Conservation (phyloP, 2,113 vertebrate species). For the Diadophis punctatus region DNA sequence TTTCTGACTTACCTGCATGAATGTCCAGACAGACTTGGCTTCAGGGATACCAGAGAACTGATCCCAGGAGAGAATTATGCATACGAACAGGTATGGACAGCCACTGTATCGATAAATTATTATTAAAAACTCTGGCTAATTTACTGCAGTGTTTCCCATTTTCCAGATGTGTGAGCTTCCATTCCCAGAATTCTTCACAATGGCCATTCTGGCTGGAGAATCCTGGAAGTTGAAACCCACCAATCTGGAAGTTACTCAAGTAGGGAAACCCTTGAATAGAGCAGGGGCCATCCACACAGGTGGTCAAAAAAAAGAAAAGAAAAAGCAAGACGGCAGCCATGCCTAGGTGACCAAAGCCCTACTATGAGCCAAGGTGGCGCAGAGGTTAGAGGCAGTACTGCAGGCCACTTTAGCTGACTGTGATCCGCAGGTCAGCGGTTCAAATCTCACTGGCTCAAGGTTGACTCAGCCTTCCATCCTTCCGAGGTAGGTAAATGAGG, state of each 20-base stretch:
- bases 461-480: no score
- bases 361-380: no score
- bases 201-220: background rate
- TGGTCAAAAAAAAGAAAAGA: no score
- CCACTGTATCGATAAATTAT: background rate
- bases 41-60: slow-evolving; percentile 47
- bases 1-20: slow-evolving; percentile 59
- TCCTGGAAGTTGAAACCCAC: background rate
- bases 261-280: background rate
- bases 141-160: background rate
- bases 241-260: background rate
- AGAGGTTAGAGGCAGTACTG: no score
- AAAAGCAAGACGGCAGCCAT: background rate
- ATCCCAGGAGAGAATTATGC: slow-evolving; percentile 67
- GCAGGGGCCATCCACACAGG: background rate
- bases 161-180: background rate
- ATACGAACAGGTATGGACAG: slow-evolving; percentile 59
- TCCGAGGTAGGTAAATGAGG: no score
- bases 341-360: background rate
- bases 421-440: no score
- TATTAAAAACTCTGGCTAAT: background rate
- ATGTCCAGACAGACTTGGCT: slow-evolving; percentile 49
- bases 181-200: background rate
- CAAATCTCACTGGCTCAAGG: no score
- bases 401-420: no score